phyloP scores from a whole-genome alignment of 2,113 vertebrate genomes.

The Ondatra zibethicus region DNA sequence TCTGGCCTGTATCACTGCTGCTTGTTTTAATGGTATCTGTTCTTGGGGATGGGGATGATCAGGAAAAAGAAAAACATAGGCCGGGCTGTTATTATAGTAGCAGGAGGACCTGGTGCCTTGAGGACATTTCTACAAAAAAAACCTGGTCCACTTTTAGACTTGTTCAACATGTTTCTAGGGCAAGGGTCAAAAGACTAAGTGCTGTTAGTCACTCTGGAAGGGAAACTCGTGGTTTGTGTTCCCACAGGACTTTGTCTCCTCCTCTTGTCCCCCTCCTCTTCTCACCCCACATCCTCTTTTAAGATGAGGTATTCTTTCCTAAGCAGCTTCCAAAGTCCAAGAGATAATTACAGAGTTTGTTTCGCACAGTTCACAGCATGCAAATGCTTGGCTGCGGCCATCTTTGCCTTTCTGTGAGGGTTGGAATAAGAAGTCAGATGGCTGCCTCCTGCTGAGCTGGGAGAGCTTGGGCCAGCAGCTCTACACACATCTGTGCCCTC shows the following conservation, averaged over 20 bases:
- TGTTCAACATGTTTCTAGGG: constrained; percentile 35
- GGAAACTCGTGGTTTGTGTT: neutral
- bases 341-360: neutral
- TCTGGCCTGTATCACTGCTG: neutral
- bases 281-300: constrained; percentile 6
- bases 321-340: constrained; percentile 65
- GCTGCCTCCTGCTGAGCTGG: constrained; percentile 38
- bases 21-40: constrained; percentile 7
- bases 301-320: constrained; percentile 40
- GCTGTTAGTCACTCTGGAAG: constrained; percentile 43
- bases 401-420: constrained; percentile 15
- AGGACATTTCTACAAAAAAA: constrained; percentile 52
- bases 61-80: neutral
- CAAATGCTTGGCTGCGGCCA: constrained; percentile 61
- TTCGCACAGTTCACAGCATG: neutral
- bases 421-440: constrained; percentile 53
- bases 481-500: neutral
- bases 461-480: neutral
- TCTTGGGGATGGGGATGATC: neutral
- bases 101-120: neutral
- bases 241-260: constrained; percentile 53
- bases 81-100: neutral
- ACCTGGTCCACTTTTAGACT: constrained; percentile 38
- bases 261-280: neutral
- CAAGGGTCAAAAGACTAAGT: constrained; percentile 34